Evolutionary conservation across 2,113 vertebrate genomes (phyloP).

Genomic region (Pelmatolapia mariae): DNA sequence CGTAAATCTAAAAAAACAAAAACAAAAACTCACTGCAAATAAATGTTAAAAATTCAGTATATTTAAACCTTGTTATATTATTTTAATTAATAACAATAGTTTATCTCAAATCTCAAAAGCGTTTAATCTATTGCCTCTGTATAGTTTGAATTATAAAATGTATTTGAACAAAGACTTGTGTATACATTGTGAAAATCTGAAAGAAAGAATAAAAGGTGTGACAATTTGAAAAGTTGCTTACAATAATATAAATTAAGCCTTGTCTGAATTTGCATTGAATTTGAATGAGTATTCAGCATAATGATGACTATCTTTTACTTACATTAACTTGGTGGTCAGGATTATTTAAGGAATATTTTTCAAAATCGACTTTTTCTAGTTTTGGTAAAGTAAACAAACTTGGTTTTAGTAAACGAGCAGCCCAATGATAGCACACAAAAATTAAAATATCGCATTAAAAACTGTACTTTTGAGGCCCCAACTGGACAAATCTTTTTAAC

Average conservation of each 20-base stretch:
- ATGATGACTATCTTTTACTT: neutral
- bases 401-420: neutral
- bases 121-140: neutral
- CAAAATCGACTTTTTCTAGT: neutral
- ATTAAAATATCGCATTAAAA: neutral
- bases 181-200: neutral
- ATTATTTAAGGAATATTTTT: neutral
- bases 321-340: neutral
- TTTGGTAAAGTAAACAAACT: neutral
- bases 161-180: neutral
- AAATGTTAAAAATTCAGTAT: neutral
- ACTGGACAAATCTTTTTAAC: neutral
- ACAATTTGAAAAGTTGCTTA: neutral
- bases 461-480: neutral
- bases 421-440: neutral
- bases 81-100: neutral
- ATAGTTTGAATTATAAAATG: neutral
- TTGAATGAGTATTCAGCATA: neutral
- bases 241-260: neutral
- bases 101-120: neutral
- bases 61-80: neutral
- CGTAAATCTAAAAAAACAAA: accelerated
- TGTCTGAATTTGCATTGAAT: neutral
- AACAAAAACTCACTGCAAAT: neutral
- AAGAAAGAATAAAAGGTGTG: neutral